These are phyloP conservation scores for Rhinichthys klamathensis DNA, from an alignment of 2,113 vertebrate genomes.

Conservation along the genomic window DNA sequence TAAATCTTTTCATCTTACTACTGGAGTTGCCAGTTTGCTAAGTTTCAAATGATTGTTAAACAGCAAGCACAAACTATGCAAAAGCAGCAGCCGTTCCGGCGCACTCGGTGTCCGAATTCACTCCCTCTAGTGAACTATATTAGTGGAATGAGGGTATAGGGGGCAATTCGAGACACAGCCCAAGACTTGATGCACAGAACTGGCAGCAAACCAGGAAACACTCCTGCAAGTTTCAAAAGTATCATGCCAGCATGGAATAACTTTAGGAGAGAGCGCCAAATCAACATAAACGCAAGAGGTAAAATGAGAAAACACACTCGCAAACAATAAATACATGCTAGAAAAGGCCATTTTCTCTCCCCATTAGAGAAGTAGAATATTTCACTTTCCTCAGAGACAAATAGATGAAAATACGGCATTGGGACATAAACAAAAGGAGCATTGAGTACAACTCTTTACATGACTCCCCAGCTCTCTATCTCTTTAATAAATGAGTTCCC, in stretches of 20 bases:
- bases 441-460: slow-evolving; percentile 42
- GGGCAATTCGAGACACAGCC: no score
- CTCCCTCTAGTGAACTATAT: no score
- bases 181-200: neutral
- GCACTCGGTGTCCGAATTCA: no score
- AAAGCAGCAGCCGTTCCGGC: no score
- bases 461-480: slow-evolving; percentile 31
- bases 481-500: slow-evolving; percentile 58
- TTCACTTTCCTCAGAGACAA: slow-evolving; percentile 47
- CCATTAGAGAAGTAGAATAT: slow-evolving; percentile 37
- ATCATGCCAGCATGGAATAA: slow-evolving; percentile 51
- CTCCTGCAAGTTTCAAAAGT: slow-evolving; percentile 41
- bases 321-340: slow-evolving; percentile 44
- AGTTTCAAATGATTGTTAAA: no score
- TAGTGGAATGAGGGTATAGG: no score
- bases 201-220: slow-evolving; percentile 18
- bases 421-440: slow-evolving; percentile 54
- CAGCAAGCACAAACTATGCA: no score
- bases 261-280: slow-evolving; percentile 46
- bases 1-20: no score
- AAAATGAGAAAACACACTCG: slow-evolving; percentile 49
- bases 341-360: slow-evolving; percentile 22
- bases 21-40: no score
- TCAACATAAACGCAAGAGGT: slow-evolving; percentile 47
- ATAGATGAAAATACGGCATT: slow-evolving; percentile 49